Percentiles rank a stretch among this genome's conserved stretches.
Conservation (phyloP, 2,113 vertebrate genomes). For the Cavia aperea region DNA sequence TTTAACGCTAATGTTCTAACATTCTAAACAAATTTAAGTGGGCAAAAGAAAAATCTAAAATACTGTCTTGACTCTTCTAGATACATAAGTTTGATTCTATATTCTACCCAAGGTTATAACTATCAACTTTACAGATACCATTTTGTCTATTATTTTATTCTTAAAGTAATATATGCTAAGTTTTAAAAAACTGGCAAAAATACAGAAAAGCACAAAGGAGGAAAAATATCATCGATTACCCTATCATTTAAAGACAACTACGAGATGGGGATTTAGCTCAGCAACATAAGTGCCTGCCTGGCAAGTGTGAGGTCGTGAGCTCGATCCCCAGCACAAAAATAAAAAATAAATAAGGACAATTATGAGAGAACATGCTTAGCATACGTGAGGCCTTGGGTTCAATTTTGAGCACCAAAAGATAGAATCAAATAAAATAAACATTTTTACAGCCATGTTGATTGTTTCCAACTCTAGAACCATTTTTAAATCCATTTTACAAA, state of each 20-base stretch:
- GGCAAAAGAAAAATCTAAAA: constrained; percentile 28
- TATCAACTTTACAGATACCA: not conserved
- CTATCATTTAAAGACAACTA: not conserved
- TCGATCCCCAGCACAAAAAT: too few relatives aligned
- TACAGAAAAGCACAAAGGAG: not conserved
- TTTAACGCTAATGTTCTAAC: not conserved
- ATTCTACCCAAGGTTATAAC: not conserved
- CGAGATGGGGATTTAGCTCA: too few relatives aligned
- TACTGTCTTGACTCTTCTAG: not conserved
- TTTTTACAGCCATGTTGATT: not conserved
- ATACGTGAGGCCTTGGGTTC: not conserved
- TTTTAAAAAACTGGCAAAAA: not conserved
- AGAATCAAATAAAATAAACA: not conserved
- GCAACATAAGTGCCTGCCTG: too few relatives aligned
- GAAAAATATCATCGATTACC: not conserved
- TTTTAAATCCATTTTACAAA: constrained; percentile 20
- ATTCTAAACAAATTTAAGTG: not conserved
- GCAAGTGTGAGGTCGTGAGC: too few relatives aligned
- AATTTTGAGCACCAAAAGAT: not conserved
- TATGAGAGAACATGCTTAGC: not conserved
- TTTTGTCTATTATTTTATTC: not conserved
- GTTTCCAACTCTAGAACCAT: not conserved
- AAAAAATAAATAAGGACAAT: not conserved
- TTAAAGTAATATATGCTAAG: not conserved
- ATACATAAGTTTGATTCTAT: not conserved